Conservation (phyloP, 2,888 invertebrate genomes). For the Habrosyne pyritoides region DNA sequence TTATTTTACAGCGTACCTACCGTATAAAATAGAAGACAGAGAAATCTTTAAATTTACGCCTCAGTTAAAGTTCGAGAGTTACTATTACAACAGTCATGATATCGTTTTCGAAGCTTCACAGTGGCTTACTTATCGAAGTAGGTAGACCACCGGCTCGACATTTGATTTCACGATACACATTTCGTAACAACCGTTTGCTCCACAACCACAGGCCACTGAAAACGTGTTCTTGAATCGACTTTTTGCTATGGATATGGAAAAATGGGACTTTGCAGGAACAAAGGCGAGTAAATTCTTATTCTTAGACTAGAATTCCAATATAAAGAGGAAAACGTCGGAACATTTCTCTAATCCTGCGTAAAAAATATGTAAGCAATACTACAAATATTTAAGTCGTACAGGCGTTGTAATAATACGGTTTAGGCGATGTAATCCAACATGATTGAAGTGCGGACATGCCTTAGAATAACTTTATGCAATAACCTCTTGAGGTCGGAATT, state of each 20-base stretch:
- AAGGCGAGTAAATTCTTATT: slow-evolving; percentile 2
- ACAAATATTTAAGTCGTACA: neutral
- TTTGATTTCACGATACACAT: slow-evolving; percentile 63
- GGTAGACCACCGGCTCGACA: slow-evolving; percentile 28
- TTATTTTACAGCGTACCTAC: too few relatives aligned
- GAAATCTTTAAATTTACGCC: too few relatives aligned
- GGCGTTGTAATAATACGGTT: slow-evolving; percentile 23
- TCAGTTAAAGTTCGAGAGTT: too few relatives aligned
- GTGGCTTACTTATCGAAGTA: slow-evolving; percentile 22
- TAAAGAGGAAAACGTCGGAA: slow-evolving; percentile 7
- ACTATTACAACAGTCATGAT: too few relatives aligned
- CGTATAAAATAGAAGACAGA: too few relatives aligned
- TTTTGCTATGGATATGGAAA: slow-evolving; percentile 17
- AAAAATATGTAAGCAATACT: neutral
- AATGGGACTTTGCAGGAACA: neutral
- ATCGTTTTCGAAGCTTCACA: slow-evolving; percentile 17
- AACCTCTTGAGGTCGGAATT: slow-evolving; percentile 52
- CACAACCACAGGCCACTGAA: slow-evolving; percentile 27
- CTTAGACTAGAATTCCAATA: neutral
- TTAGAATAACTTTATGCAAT: slow-evolving; percentile 62
- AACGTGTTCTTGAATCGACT: slow-evolving; percentile 28
- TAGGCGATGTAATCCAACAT: slow-evolving; percentile 29
- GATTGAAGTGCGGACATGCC: slow-evolving; percentile 50
- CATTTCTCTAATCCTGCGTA: neutral
- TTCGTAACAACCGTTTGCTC: slow-evolving; percentile 54